Evolutionary conservation across 2,888 invertebrate species (phyloP).

Genomic region (Neoscelio sp.): DNA sequence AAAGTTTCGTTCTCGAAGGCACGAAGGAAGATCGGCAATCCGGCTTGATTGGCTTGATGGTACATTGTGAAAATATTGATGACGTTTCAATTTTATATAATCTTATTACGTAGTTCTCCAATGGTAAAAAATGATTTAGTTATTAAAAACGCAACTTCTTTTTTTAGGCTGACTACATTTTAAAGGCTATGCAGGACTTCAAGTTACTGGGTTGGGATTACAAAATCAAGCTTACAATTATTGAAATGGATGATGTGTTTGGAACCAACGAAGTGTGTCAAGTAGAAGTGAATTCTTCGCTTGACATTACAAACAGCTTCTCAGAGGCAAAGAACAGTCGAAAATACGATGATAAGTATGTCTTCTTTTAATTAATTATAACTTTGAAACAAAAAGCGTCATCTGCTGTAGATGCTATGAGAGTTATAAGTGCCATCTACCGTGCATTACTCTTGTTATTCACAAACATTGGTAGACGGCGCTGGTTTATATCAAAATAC

Average conservation of each 20-base stretch:
- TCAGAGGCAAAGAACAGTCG: background rate
- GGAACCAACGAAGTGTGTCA: background rate
- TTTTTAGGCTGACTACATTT: conserved; percentile 21
- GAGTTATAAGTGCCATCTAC: too few species aligned
- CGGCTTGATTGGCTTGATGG: conserved; percentile 7
- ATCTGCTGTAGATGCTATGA: too few species aligned
- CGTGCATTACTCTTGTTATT: too few species aligned
- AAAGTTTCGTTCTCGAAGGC: conserved; percentile 22
- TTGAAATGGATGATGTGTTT: background rate
- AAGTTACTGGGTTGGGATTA: conserved; percentile 2
- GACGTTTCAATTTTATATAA: too few species aligned
- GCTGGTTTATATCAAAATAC: too few species aligned
- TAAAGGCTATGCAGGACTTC: background rate
- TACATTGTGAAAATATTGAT: conserved; percentile 1
- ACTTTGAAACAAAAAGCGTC: too few species aligned
- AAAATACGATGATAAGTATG: background rate
- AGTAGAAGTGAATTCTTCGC: background rate
- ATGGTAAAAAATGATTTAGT: too few species aligned
- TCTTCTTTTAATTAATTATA: too few species aligned
- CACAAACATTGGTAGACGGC: too few species aligned
- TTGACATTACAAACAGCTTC: background rate
- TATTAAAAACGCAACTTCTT: too few species aligned
- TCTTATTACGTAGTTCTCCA: too few species aligned
- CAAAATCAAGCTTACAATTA: background rate
- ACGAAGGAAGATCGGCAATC: background rate